These are phyloP conservation scores for Lepus timidus DNA, from an alignment of 2,113 vertebrate genomes.

Conservation along the genomic window DNA sequence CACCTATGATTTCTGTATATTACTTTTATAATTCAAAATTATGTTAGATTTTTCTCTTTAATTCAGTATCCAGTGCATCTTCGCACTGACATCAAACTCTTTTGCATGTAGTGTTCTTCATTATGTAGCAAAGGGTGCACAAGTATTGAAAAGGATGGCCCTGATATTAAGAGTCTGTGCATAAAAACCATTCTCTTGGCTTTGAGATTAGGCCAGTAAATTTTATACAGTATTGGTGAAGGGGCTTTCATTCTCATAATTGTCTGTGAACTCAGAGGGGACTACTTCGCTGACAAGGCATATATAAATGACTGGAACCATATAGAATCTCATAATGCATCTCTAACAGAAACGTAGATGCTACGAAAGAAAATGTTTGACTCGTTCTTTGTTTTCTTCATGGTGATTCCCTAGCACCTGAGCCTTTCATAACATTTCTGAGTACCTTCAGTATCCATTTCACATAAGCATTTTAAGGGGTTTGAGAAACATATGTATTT, in stretches of 20 bases:
- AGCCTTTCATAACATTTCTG: not conserved
- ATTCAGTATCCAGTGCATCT: not conserved
- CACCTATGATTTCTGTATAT: not conserved
- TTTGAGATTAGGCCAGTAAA: not conserved
- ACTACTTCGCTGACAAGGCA: not conserved
- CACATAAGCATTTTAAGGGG: not conserved
- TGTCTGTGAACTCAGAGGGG: not conserved
- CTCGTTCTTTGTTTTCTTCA: not conserved
- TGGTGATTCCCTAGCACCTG: not conserved
- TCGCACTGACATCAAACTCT: not conserved
- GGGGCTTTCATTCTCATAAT: not conserved
- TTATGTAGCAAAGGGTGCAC: not conserved
- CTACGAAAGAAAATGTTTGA: not conserved
- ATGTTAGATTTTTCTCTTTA: not conserved
- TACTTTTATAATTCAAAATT: not conserved
- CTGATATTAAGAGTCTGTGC: not conserved
- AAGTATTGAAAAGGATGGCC: not conserved
- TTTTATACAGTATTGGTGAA: not conserved
- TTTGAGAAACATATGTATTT: conserved; percentile 21
- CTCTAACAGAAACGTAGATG: not conserved
- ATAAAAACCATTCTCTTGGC: not conserved
- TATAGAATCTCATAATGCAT: not conserved
- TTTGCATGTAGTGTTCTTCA: not conserved
- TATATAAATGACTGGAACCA: not conserved
- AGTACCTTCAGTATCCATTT: not conserved